Base-by-base conservation (phyloP, 2,888 invertebrate species). In the Diloba caeruleocephala region DNA sequence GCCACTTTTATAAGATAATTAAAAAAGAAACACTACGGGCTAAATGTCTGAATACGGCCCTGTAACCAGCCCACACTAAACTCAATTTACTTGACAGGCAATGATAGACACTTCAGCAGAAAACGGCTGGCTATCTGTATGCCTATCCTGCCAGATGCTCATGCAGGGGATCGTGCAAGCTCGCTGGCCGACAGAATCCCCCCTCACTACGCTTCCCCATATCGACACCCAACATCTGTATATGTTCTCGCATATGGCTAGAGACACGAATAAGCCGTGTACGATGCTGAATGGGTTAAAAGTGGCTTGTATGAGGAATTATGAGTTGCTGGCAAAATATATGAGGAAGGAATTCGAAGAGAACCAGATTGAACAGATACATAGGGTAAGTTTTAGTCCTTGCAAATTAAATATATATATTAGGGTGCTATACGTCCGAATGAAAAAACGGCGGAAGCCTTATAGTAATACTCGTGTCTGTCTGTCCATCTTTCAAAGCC, bases 21-120 rank as follows among this genome's bases (percentile, higher is more conserved):
- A 21, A 21, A 21, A 21, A 21, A 2, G 5, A 21, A 21, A 21
- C 21, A n/a, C n/a, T n/a, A n/a, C n/a, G n/a, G n/a, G n/a, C n/a
- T n/a, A n/a, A n/a, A n/a, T n/a, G n/a, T n/a, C n/a, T n/a, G n/a
- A n/a, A n/a, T n/a, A n/a, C n/a, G n/a, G n/a, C n/a, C n/a, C n/a
- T n/a, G n/a, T n/a, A n/a, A n/a, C n/a, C n/a, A n/a, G n/a, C n/a
- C n/a, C n/a, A n/a, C n/a, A n/a, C 1, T 14, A 19, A 5, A 0
- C 0, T 21, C 8, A 21, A 23, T 1, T 29, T 36, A n/a, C 0
- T 42, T 17, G 10, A 46, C 90, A 99, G 97, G 99, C 99, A 13
- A 98, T 99, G 98, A 96, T 99, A 75, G 99, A 99, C 89, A 96
- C 98, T 8, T 95, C 96, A 32, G 98, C 98, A 0, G 97, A 98